phyloP scores from a whole-genome alignment of 2,113 vertebrate genomes.

The Cranoglanis bouderius region DNA sequence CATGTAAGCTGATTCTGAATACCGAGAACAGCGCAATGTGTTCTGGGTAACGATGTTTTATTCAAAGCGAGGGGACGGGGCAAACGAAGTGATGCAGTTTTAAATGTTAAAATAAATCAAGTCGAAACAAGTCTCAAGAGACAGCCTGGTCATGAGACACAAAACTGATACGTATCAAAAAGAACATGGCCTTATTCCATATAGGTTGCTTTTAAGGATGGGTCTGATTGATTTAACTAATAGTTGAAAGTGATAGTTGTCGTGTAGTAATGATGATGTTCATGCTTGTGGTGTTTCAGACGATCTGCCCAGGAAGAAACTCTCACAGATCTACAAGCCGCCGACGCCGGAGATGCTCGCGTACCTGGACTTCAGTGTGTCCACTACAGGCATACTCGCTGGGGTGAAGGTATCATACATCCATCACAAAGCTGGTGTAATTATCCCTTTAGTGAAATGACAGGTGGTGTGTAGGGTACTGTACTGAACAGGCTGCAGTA shows the following conservation, averaged over 20 bases:
- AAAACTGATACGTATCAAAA: too few relatives aligned
- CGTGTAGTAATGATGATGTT: background rate
- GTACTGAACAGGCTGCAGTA: background rate
- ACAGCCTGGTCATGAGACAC: too few relatives aligned
- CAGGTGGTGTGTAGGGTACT: background rate
- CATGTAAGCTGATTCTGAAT: too few relatives aligned
- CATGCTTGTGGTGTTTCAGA: slow-evolving; percentile 67
- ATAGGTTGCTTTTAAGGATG: background rate
- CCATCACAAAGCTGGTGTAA: background rate
- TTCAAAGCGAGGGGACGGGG: too few relatives aligned
- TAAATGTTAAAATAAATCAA: too few relatives aligned
- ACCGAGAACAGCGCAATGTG: too few relatives aligned
- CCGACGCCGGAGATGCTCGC: slow-evolving; percentile 87
- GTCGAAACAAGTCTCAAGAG: too few relatives aligned
- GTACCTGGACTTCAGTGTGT: slow-evolving; percentile 97
- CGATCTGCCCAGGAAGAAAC: slow-evolving; percentile 92
- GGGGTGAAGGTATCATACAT: slow-evolving; percentile 86
- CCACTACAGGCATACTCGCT: slow-evolving; percentile 93
- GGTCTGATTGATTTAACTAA: background rate
- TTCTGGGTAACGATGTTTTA: too few relatives aligned
- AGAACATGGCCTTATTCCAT: too few relatives aligned
- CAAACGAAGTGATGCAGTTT: too few relatives aligned
- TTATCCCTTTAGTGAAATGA: background rate
- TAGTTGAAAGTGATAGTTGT: background rate
- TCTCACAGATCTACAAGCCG: slow-evolving; percentile 84